These are phyloP conservation scores for Micromesistius poutassou DNA, from an alignment of 2,797 vertebrate genomes.

Conservation along the genomic window DNA sequence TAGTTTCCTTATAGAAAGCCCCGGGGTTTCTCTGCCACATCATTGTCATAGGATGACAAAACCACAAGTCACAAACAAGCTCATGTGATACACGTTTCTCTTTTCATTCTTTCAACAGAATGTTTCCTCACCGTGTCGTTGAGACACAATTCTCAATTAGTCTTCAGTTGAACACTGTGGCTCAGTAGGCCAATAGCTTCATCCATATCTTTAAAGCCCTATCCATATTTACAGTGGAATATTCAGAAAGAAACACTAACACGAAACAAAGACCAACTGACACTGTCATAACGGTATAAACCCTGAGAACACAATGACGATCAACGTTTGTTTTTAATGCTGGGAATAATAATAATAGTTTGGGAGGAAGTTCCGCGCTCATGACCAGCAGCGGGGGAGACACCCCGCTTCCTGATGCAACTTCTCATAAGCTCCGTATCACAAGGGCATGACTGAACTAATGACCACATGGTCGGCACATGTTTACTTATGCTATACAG, in stretches of 20 bases:
- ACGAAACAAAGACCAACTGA: not conserved
- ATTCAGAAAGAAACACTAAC: not conserved
- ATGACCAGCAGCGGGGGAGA: conserved; percentile 37
- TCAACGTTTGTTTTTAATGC: not conserved
- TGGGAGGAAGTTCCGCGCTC: conserved; percentile 53
- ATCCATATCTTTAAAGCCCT: not conserved
- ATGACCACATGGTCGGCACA: too few species aligned
- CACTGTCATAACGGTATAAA: too few species aligned
- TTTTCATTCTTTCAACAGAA: not conserved
- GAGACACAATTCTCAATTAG: too few species aligned
- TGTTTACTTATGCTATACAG: too few species aligned
- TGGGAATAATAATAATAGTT: too few species aligned
- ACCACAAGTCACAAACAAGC: not conserved
- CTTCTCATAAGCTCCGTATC: conserved; percentile 49
- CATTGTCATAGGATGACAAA: not conserved
- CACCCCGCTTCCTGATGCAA: conserved; percentile 54
- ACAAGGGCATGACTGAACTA: conserved; percentile 25
- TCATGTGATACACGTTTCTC: not conserved
- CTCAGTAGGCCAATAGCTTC: not conserved
- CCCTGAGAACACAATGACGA: too few species aligned
- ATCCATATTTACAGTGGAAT: not conserved
- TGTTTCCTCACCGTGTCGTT: not conserved
- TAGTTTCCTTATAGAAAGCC: not conserved
- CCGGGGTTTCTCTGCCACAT: not conserved
- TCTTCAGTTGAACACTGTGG: too few species aligned